phyloP scores from a whole-genome alignment of 2,113 vertebrate species.

The Etheostoma spectabile region DNA sequence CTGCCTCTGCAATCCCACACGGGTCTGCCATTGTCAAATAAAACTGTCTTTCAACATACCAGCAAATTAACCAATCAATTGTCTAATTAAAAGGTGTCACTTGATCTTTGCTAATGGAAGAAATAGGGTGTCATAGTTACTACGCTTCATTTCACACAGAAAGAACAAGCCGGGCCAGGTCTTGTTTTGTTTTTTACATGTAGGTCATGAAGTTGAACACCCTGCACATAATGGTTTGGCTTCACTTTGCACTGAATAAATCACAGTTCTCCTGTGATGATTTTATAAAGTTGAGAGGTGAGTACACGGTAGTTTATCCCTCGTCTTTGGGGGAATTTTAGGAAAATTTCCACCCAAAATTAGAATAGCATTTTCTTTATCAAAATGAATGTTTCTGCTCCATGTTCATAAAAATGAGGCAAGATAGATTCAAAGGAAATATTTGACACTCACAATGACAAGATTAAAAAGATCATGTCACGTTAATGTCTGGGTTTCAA shows the following conservation, averaged over 20 bases:
- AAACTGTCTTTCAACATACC: neutral
- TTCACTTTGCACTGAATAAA: neutral
- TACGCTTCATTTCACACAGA: neutral
- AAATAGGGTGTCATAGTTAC: constrained; percentile 4
- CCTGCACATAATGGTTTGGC: neutral
- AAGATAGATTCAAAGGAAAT: neutral
- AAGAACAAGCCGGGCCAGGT: neutral
- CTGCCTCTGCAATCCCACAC: neutral
- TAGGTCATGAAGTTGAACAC: neutral
- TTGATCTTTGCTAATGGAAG: neutral
- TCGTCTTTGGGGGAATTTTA: neutral
- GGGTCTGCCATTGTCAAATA: neutral
- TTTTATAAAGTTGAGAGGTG: neutral
- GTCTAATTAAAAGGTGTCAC: constrained; percentile 20
- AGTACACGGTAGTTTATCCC: neutral
- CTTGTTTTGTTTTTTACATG: neutral
- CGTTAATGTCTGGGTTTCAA: constrained; percentile 27
- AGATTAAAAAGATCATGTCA: neutral
- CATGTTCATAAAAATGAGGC: neutral
- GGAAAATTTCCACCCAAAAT: neutral
- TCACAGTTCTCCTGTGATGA: neutral
- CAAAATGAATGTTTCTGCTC: too few relatives aligned
- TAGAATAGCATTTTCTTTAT: too few relatives aligned
- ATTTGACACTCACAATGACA: neutral
- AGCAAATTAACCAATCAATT: neutral